Conservation (phyloP, 2,888 invertebrate species). For the Drosophila meridiana region DNA sequence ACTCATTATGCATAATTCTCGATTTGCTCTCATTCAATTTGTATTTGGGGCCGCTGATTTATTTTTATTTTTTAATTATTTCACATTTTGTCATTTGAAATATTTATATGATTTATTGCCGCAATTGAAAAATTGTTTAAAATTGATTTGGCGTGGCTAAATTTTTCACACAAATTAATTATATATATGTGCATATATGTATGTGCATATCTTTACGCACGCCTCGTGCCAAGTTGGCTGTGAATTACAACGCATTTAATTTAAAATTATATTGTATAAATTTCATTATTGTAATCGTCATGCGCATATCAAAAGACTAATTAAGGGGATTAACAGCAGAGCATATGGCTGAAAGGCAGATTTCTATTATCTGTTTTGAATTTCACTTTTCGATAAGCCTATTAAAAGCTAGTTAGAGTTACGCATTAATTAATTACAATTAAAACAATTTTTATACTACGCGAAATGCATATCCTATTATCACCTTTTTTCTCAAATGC, state of each 20-base stretch:
- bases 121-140: conserved; percentile 16
- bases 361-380: not conserved
- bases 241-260: not conserved
- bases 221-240: not conserved
- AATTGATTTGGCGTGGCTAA: conserved; percentile 18
- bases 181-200: not conserved
- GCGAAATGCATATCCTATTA: conserved; percentile 19
- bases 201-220: not conserved
- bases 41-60: not conserved
- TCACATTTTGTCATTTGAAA: conserved; percentile 43
- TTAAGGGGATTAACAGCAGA: conserved; percentile 26
- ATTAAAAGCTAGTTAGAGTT: conserved; percentile 10
- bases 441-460: not conserved
- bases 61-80: conserved; percentile 29
- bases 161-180: conserved; percentile 19
- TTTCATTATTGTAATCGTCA: conserved; percentile 19
- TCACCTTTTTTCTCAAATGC: conserved; percentile 24
- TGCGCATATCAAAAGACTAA: conserved; percentile 10
- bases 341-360: conserved; percentile 2
- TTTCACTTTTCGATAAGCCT: conserved; percentile 31
- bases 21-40: not conserved
- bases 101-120: conserved; percentile 57
- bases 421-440: not conserved
- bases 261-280: conserved; percentile 3
- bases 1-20: conserved; percentile 34